Conservation (phyloP, 1,140 invertebrate species). For the Neodiprion pinetum region DNA sequence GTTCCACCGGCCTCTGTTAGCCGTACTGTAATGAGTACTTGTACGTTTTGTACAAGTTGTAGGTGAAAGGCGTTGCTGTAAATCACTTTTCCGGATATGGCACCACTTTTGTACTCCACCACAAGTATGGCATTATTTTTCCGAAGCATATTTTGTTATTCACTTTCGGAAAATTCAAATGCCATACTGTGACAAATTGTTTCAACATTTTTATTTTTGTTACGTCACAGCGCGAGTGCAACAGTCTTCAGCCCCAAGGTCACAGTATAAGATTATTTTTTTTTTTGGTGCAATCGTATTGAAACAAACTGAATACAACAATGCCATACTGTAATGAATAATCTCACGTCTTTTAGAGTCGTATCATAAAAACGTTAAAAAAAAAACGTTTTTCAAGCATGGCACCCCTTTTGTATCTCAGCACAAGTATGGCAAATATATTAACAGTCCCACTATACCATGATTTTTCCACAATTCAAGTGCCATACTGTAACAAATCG, state of each 20-base stretch:
- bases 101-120: not conserved
- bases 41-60: too few species aligned
- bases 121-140: slow-evolving; percentile 11
- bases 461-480: not conserved
- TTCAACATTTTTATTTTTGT: slow-evolving; percentile 1
- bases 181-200: not conserved
- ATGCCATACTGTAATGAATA: slow-evolving; percentile 16
- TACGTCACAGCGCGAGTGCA: not conserved
- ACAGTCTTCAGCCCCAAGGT: slow-evolving; percentile 8
- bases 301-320: not conserved
- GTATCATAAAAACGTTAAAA: not conserved
- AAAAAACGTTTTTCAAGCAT: slow-evolving; percentile 10
- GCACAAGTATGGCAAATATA: not conserved
- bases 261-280: slow-evolving; percentile 10
- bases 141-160: slow-evolving; percentile 7
- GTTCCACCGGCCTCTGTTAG: too few species aligned
- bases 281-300: slow-evolving; percentile 8
- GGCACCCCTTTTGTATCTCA: not conserved
- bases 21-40: too few species aligned
- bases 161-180: slow-evolving; percentile 16
- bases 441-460: not conserved
- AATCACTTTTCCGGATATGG: slow-evolving; percentile 11
- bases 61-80: not conserved
- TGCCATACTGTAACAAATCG: slow-evolving; percentile 2
- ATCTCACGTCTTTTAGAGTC: not conserved